Conservation (phyloP, 2,113 vertebrate species). For the Elephantulus edwardii region DNA sequence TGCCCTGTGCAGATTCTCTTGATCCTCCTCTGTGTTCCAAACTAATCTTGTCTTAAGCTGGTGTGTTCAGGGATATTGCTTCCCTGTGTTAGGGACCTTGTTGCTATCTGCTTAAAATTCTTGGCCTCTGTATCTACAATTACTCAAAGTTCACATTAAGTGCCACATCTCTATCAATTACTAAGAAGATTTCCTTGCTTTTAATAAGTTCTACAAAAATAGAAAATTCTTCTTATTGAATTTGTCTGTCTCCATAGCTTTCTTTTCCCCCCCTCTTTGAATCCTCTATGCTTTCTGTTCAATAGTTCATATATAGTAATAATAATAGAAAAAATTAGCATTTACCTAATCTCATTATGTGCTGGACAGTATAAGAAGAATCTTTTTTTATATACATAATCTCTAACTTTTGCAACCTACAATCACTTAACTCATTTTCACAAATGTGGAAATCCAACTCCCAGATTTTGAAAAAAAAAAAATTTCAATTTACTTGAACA, state of each 20-base stretch:
- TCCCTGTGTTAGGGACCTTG: background rate
- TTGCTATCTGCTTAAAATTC: background rate
- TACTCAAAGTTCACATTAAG: background rate
- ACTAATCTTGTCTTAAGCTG: constrained; percentile 42
- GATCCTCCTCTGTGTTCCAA: background rate
- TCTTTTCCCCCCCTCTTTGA: background rate
- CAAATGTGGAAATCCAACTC: background rate
- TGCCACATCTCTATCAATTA: background rate
- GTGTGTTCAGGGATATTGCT: background rate
- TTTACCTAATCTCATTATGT: background rate
- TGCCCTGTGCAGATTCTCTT: background rate
- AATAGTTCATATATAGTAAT: background rate
- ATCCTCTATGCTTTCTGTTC: background rate
- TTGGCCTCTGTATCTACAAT: background rate
- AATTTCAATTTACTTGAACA: background rate
- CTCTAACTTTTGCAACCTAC: background rate
- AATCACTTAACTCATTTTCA: background rate
- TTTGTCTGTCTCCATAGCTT: accelerated
- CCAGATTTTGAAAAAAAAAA: accelerated
- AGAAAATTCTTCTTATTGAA: background rate
- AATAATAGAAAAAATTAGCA: background rate
- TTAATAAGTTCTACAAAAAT: background rate
- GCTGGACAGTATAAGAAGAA: background rate
- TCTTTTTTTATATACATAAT: accelerated
- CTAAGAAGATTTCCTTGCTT: constrained; percentile 5